phyloP scores from a whole-genome alignment of 2,888 invertebrate genomes.

The Idaea straminata region DNA sequence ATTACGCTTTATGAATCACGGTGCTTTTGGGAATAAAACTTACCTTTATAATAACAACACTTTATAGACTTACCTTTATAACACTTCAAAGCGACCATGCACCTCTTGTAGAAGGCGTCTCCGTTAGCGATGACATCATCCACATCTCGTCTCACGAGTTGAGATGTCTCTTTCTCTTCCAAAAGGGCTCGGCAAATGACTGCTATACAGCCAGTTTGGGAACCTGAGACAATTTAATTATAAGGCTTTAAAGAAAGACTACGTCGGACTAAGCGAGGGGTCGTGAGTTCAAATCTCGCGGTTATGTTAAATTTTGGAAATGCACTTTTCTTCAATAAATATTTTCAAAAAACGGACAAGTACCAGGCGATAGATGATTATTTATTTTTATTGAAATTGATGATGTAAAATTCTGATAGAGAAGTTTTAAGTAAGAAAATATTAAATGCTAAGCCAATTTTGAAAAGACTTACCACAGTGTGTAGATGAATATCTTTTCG shows the following conservation, averaged over 20 bases:
- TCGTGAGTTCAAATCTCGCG: neutral
- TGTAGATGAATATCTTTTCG: constrained; percentile 60
- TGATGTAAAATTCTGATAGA: no score
- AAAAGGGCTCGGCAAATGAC: constrained; percentile 56
- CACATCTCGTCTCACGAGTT: constrained; percentile 49
- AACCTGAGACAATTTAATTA: constrained; percentile 36
- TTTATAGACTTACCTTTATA: constrained; percentile 57
- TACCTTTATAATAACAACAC: neutral
- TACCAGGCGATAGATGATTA: no score
- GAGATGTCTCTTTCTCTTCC: constrained; percentile 54
- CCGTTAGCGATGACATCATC: constrained; percentile 60
- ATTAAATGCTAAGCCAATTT: neutral
- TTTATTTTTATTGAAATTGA: no score
- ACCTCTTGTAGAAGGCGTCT: constrained; percentile 59
- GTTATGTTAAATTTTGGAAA: no score
- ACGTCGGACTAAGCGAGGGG: no score
- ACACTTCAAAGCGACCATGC: constrained; percentile 59
- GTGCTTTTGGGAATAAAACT: neutral
- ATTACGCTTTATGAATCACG: neutral
- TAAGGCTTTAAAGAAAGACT: neutral
- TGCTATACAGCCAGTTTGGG: constrained; percentile 70
- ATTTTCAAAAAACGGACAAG: no score
- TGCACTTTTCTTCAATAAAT: no score
- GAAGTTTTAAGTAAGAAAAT: no score
- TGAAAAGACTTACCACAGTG: constrained; percentile 47